Evolutionary conservation across 2,113 vertebrate genomes (phyloP), one percentile per base, ranked within the genome.

Genomic region (Psittacus erithacus): DNA sequence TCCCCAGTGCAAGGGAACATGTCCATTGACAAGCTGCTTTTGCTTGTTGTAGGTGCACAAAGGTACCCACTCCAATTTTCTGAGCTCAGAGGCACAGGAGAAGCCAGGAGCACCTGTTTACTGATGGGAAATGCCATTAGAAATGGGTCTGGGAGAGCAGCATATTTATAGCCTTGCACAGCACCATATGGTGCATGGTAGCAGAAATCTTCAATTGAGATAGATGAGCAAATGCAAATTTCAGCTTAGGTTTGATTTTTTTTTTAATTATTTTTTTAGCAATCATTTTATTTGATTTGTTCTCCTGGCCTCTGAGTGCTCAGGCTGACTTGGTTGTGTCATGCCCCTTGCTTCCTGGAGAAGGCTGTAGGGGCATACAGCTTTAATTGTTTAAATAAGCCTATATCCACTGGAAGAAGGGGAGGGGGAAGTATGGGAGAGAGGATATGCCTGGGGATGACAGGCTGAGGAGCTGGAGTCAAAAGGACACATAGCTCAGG

Each of bases 311-410:
- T 83, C 67, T 55, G 65, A 60, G 24, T 69, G 62, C 83, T 93
- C 43, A 74, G 44, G 43, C 44, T 92, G 43, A 68, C 52, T 95
- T 53, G 57, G 33, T 47, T 85, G 24, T 79, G 43, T 49, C 84
- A 73, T 86, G 78, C 59, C 70, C 70, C 53, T 79, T 79, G 59
- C 33, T 92, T 86, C 75, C 57, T 75, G 38, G 43, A 92, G 80
- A 81, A 86, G 73, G 47, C 62, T 80, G 55, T 27, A 88, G n/a
- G 67, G 68, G 53, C 64, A 88, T 20, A 55, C 6, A 78, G 60
- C 74, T 87, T 91, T 93, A 97, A 96, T 94, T 96, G 88, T 89
- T 96, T 95, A 93, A 93, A 89, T 86, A 94, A 94, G 38, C 49
- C 41, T 88, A 1, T 73, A 71, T 82, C 86, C 62, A 35, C 64